Percentiles rank a stretch among this genome's conserved stretches.
Conservation (phyloP, 2,888 invertebrate species). For the Coecobrya sp. region DNA sequence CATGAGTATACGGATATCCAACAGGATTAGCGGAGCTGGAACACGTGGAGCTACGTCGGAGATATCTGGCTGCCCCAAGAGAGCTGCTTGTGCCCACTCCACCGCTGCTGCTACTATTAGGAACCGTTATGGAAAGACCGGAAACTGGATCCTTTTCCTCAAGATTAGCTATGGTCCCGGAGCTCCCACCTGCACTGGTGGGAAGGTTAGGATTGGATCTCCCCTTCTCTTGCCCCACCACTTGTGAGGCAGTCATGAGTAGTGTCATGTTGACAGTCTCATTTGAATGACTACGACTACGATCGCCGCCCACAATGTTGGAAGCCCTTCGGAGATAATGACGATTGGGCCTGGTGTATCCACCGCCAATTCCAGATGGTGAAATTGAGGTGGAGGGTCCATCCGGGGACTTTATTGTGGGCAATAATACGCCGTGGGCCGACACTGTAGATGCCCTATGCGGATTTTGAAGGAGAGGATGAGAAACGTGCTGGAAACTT, state of each 20-base stretch:
- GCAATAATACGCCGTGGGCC: constrained; percentile 74
- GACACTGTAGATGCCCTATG: constrained; percentile 83
- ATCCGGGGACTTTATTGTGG: constrained; percentile 85
- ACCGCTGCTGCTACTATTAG: constrained; percentile 62
- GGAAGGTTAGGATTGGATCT: constrained; percentile 80
- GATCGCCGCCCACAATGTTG: constrained; percentile 79
- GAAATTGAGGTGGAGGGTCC: constrained; percentile 55
- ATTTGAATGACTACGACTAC: constrained; percentile 84
- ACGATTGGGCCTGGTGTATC: constrained; percentile 76
- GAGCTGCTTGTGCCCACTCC: constrained; percentile 28
- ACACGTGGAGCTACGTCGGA: constrained; percentile 79
- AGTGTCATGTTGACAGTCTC: constrained; percentile 86
- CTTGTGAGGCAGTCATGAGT: constrained; percentile 77
- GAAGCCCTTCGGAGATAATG: constrained; percentile 78
- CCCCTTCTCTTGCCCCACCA: constrained; percentile 59
- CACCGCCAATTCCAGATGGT: constrained; percentile 42
- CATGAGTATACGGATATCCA: constrained; percentile 60
- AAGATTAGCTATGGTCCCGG: constrained; percentile 65
- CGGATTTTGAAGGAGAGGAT: constrained; percentile 83
- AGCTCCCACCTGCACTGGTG: constrained; percentile 62
- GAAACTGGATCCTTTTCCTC: constrained; percentile 76
- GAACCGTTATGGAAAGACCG: constrained; percentile 78
- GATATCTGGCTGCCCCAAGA: constrained; percentile 64
- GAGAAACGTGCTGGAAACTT: constrained; percentile 76
- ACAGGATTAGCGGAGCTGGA: constrained; percentile 71